A percentile compares a stretch with the other conserved stretches of the same genome.
These are phyloP conservation scores for Rhopilema esculentum DNA, from an alignment of 30 jellyfish, hydroid and myxozoan species.

Conservation along the genomic window DNA sequence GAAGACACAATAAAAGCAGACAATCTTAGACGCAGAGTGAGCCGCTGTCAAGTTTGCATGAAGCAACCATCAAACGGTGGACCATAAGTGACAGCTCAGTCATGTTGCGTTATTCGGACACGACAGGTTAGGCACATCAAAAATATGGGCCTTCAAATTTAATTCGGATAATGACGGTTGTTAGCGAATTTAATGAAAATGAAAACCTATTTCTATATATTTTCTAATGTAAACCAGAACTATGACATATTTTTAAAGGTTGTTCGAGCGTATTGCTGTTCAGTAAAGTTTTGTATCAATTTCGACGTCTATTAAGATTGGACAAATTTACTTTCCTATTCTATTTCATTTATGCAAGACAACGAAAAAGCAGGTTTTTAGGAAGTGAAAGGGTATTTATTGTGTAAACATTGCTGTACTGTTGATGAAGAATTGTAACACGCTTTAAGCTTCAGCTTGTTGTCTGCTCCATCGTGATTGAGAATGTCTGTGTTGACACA, in stretches of 20 bases:
- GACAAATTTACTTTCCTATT: neutral
- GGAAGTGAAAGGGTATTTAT: neutral
- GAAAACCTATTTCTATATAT: neutral
- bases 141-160: neutral
- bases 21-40: slow-evolving; percentile 74
- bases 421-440: neutral
- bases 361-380: neutral
- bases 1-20: slow-evolving; percentile 80
- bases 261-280: neutral
- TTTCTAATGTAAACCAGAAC: neutral
- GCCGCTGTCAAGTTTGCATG: slow-evolving; percentile 94
- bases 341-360: too few species aligned
- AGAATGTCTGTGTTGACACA: too few species aligned
- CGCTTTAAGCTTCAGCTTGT: neutral
- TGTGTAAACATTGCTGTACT: neutral
- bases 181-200: neutral
- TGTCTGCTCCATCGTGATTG: too few species aligned
- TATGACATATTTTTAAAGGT: neutral
- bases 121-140: neutral
- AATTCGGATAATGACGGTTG: neutral
- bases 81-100: neutral
- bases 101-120: neutral
- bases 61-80: slow-evolving; percentile 41
- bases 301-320: neutral
- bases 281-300: neutral